A percentile compares a stretch with the other conserved stretches of the same genome.
These are phyloP conservation scores for Todiramphus chloris DNA, from an alignment of 2,113 vertebrate genomes.

Conservation along the genomic window DNA sequence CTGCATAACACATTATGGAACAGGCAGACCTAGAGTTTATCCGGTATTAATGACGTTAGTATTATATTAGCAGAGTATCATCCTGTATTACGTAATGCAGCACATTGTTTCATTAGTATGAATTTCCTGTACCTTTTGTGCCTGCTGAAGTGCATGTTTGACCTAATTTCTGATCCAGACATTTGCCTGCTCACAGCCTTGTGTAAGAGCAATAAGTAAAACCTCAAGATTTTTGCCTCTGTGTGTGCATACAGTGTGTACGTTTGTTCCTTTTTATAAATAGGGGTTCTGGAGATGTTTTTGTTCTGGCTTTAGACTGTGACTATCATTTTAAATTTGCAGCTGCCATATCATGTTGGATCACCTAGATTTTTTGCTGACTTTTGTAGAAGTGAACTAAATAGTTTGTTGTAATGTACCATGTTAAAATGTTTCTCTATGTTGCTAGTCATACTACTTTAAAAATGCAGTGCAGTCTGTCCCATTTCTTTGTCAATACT, in stretches of 20 bases:
- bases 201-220: constrained; percentile 57
- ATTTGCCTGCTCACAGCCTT: constrained; percentile 38
- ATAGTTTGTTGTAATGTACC: constrained; percentile 30
- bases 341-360: constrained; percentile 19
- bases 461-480: constrained; percentile 35
- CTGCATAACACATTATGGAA: constrained; percentile 62
- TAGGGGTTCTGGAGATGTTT: not conserved
- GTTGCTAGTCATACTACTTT: constrained; percentile 21
- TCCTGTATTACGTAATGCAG: constrained; percentile 44
- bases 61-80: constrained; percentile 54
- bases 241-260: not conserved
- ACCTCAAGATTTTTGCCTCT: constrained; percentile 26
- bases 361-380: constrained; percentile 35
- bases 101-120: constrained; percentile 49
- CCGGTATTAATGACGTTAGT: constrained; percentile 58
- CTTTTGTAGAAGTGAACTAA: constrained; percentile 37
- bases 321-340: constrained; percentile 16
- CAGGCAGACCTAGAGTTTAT: constrained; percentile 68
- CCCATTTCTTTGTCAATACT: not conserved
- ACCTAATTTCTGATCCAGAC: constrained; percentile 71
- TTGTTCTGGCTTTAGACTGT: constrained; percentile 30
- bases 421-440: constrained; percentile 46
- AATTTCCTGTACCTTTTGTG: constrained; percentile 60
- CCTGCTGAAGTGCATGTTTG: constrained; percentile 70
- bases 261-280: constrained; percentile 4